Base-by-base conservation (phyloP, 1,140 invertebrate genomes). In the Zaprionus kolodkinae region DNA sequence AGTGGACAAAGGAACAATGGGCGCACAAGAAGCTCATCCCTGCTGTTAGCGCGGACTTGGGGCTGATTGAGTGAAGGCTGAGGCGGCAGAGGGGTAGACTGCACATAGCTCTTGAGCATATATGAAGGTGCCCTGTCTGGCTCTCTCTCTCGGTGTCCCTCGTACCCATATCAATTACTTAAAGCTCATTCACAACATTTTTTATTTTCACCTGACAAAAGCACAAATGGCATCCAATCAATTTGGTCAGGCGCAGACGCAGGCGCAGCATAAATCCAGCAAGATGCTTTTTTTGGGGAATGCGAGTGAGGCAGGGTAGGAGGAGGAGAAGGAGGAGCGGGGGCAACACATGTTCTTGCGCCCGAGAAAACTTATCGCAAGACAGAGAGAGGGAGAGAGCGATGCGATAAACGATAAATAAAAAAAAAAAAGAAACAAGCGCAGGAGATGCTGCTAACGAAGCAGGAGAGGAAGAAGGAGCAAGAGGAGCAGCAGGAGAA, bases 121-220 rank as follows among this genome's bases (percentile, higher is more conserved):
- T n/a, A n/a, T n/a, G n/a, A n/a, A n/a, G n/a, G 57, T 35, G 25
- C 25, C 25, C 25, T 0, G 27, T 30, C 27, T 60, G 50, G 11
- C n/a, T 67, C 48, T 56, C 13, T 25, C 7, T 7, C n/a, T 9
- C n/a, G n/a, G 33, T 36, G 45, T 10, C 45, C 52, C 40, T 65
- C 71, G 71, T 81, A 92, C 85, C 87, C 91, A 92, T 92, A 92
- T 92, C 91, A 92, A 92, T 92, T 92, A 92, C 91, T 91, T 91
- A 91, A 89, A 88, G 85, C 82, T 88, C 83, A 91, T 91, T 88
- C 88, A 91, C 88, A 91, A 85, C 81, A 89, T 91, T 84, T 81
- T 91, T 91, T 91, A 91, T 91, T 91, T 92, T 92, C 91, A 92
- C 91, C 91, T 92, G 91, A 92, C 91, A 88, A 92, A 91, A 83